A percentile compares a stretch with the other conserved stretches of the same genome.
phyloP scores from a whole-genome alignment of 2,113 vertebrate genomes.

The Rhabdornis inornatus region DNA sequence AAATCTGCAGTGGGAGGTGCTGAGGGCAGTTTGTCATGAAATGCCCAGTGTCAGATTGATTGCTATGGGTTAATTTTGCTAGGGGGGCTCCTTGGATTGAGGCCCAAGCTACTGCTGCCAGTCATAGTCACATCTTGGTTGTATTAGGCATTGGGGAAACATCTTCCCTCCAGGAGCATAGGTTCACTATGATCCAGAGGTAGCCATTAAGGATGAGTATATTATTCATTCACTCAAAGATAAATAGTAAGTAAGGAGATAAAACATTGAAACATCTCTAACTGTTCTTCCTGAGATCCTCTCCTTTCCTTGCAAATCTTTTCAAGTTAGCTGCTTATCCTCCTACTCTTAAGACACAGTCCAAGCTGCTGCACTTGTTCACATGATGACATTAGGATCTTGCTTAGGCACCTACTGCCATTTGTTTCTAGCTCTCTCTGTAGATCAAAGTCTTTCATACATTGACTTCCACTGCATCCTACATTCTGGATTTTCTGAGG shows the following conservation, averaged over 20 bases:
- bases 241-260: neutral
- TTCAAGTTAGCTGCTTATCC: neutral
- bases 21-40: neutral
- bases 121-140: neutral
- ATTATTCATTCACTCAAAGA: neutral
- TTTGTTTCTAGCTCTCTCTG: neutral
- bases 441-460: neutral
- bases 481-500: neutral
- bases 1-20: neutral
- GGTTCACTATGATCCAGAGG: neutral
- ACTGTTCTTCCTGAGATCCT: neutral
- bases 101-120: neutral
- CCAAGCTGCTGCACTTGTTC: neutral
- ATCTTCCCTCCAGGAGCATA: neutral
- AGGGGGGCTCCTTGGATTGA: neutral
- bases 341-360: neutral
- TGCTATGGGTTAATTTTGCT: neutral
- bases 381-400: neutral
- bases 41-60: neutral
- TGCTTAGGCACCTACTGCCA: neutral
- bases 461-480: neutral
- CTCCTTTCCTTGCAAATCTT: neutral
- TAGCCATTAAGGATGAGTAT: neutral
- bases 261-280: neutral
- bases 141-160: neutral